Base-by-base conservation (phyloP, 2,113 vertebrate species). In the Ancistrus triradiatus region DNA sequence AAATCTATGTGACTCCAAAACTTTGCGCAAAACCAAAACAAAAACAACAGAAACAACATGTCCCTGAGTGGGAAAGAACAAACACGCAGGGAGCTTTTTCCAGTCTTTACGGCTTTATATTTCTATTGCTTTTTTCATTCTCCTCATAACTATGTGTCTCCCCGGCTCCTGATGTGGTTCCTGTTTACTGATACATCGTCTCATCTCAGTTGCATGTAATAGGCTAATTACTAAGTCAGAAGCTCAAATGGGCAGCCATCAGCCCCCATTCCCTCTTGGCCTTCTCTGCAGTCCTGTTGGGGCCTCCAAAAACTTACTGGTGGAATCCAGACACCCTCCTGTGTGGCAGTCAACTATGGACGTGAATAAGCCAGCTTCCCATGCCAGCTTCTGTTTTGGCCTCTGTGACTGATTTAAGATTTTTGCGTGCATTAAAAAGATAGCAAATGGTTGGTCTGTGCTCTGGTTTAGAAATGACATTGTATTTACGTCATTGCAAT, bases 191-290 rank as follows among this genome's bases (percentile, higher is more conserved):
- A 22, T 75, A 47, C 69, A 68, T 74, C 69, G 69, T 83, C 80
- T 78, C 70, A 64, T 78, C 76, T 66, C 66, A 52, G 75, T 61
- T 66, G 64, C 75, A 73, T 83, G 62, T 71, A 76, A 67, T 52
- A 64, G 76, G 76, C 79, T 84, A 86, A 85, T 84, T 70, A 82
- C 70, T 85, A 83, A 86, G 77, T 89, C 83, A 86, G 66, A 69
- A 65, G 49, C 65, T 75, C 59, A 69, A 59, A 78, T 51, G 71
- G 57, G 58, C 73, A 68, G 73, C 58, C 21, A 56, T 69, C 59
- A 65, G 51, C 66, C 42, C 59, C 61, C 55, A 24, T 33, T 43
- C 25, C 63, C 48, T 22, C 7, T 3, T 33, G 40, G 33, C 43
- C 47, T 27, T 59, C 44, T 22, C 24, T 27, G 59, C 67, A 68